These are phyloP conservation scores for Strigamia crassipes DNA, from an alignment of 2,888 invertebrate genomes.

Conservation along the genomic window DNA sequence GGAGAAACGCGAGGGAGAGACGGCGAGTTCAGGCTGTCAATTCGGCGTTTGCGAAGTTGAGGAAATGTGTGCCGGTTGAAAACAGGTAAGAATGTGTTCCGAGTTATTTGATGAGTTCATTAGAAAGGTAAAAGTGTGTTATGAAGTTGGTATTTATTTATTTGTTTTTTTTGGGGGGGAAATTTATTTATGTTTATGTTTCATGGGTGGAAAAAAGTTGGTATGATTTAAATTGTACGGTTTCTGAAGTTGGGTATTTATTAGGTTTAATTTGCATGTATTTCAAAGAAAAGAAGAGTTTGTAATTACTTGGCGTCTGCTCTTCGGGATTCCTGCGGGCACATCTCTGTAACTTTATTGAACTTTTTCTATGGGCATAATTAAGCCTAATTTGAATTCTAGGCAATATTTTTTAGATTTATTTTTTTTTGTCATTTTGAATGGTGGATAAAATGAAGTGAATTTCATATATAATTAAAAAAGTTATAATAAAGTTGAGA, in stretches of 20 bases:
- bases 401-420: no score
- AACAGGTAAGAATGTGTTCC: slow-evolving; percentile 55
- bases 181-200: not conserved
- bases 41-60: slow-evolving; percentile 65
- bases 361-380: slow-evolving; percentile 13
- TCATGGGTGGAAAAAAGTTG: not conserved
- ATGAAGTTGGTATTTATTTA: no score
- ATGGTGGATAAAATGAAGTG: not conserved
- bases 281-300: slow-evolving; percentile 1
- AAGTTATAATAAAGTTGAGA: not conserved
- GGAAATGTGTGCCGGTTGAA: slow-evolving; percentile 66
- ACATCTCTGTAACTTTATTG: slow-evolving; percentile 2
- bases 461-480: not conserved
- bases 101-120: not conserved
- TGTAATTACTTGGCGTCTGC: slow-evolving; percentile 18
- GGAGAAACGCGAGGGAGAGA: slow-evolving; percentile 68
- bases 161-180: not conserved
- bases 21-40: slow-evolving; percentile 70
- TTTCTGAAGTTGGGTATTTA: not conserved
- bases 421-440: not conserved
- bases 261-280: slow-evolving; percentile 12
- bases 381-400: slow-evolving; percentile 7
- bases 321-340: not conserved
- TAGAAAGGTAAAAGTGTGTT: not conserved
- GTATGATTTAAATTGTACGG: slow-evolving; percentile 3